Evolutionary conservation across 2,888 invertebrate genomes (phyloP).

Genomic region (Dynastes maya): DNA sequence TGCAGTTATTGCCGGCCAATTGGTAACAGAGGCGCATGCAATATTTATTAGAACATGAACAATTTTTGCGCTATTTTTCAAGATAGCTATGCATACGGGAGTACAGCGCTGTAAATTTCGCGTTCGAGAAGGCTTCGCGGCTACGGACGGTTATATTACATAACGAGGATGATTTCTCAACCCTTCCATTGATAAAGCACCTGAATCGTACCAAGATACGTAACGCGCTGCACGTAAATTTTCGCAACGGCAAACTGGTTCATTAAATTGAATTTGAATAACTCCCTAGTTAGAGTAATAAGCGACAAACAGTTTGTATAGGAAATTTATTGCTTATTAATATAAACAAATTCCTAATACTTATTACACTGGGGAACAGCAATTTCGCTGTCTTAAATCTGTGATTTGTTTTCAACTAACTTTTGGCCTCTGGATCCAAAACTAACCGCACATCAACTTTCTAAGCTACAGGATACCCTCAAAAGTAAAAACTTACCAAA

Average conservation of each 20-base stretch:
- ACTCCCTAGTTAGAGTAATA: no score
- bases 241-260: neutral
- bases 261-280: slow-evolving; percentile 4
- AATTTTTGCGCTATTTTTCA: slow-evolving; percentile 50
- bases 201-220: neutral
- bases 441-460: no score
- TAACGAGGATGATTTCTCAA: slow-evolving; percentile 41
- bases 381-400: no score
- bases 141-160: slow-evolving; percentile 21
- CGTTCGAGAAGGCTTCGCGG: slow-evolving; percentile 13
- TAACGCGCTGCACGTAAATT: neutral
- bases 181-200: slow-evolving; percentile 25
- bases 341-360: no score
- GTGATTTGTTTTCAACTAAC: no score
- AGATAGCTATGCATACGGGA: slow-evolving; percentile 29
- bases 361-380: no score
- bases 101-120: slow-evolving; percentile 35
- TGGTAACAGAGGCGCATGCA: slow-evolving; percentile 63
- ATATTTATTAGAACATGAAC: slow-evolving; percentile 63
- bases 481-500: no score
- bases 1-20: slow-evolving; percentile 67
- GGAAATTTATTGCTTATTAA: no score
- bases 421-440: no score
- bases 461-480: no score
- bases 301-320: no score